Percentiles rank a stretch among this genome's conserved stretches.
phyloP scores from a whole-genome alignment of 2,113 vertebrate species.

The Antechinus flavipes region DNA sequence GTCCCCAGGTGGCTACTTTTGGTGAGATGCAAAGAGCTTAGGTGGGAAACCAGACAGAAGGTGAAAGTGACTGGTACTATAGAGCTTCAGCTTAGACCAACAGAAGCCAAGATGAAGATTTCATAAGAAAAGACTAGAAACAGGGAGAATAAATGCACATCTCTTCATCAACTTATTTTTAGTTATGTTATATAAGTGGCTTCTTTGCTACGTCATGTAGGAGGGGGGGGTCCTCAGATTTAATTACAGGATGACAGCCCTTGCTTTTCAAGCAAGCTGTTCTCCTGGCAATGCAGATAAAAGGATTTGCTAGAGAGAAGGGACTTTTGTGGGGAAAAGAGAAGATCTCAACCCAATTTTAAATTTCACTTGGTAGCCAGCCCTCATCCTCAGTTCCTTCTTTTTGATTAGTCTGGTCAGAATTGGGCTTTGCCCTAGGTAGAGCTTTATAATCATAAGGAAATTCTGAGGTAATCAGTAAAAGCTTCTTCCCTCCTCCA shows the following conservation, averaged over 20 bases:
- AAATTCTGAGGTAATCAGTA: not conserved
- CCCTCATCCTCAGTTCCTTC: not conserved
- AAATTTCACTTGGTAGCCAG: not conserved
- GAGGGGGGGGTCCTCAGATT: conserved; percentile 84
- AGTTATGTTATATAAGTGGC: conserved; percentile 85
- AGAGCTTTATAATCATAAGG: not conserved
- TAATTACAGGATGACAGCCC: conserved; percentile 86
- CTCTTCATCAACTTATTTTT: conserved; percentile 85
- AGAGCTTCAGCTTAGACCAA: not conserved
- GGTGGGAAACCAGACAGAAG: not conserved
- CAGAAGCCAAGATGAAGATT: not conserved
- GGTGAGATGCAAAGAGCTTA: not conserved
- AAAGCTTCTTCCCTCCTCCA: not conserved
- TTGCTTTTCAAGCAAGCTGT: conserved; percentile 84
- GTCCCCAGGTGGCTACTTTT: not conserved
- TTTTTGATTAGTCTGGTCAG: not conserved
- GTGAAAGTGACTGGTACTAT: not conserved
- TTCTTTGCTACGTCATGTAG: conserved; percentile 80
- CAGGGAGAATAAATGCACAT: not conserved
- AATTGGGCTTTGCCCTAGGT: not conserved
- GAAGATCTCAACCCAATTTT: not conserved
- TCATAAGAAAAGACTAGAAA: not conserved
- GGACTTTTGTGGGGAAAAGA: conserved; percentile 67
- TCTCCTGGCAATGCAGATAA: conserved; percentile 81
- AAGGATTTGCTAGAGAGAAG: conserved; percentile 70